Evolutionary conservation across 1,140 invertebrate genomes (phyloP).

Genomic region (Penaeus japonicus): DNA sequence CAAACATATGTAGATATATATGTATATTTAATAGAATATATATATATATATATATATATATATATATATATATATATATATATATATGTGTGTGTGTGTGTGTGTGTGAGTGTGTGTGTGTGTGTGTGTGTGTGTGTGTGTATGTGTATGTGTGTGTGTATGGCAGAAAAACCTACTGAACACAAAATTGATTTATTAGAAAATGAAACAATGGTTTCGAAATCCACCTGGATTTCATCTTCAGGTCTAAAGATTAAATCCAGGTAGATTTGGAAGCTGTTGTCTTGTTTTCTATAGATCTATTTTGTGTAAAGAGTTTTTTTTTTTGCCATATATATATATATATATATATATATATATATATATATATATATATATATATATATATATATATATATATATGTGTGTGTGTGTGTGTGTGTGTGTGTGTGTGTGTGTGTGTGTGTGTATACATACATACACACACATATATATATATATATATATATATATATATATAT

Average conservation of each 20-base stretch:
- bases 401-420: background rate
- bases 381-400: background rate
- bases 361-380: background rate
- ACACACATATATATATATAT: background rate
- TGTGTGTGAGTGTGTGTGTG: constrained; percentile 6
- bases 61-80: background rate
- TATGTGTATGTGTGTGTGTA: background rate
- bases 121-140: background rate
- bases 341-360: background rate
- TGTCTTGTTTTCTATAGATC: too few species aligned
- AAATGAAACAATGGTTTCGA: too few species aligned
- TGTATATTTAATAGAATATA: background rate
- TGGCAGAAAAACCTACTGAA: too few species aligned
- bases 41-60: background rate
- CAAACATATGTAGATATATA: background rate
- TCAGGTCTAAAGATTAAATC: too few species aligned
- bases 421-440: background rate
- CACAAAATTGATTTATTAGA: too few species aligned
- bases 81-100: background rate
- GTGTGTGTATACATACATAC: background rate
- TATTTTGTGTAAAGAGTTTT: too few species aligned
- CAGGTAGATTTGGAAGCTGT: too few species aligned
- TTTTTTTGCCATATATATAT: constrained; percentile 13
- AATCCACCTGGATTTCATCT: too few species aligned
- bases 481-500: constrained; percentile 4